Base-by-base conservation (phyloP, 2,888 invertebrate species). In the Microctonus brassicae region DNA sequence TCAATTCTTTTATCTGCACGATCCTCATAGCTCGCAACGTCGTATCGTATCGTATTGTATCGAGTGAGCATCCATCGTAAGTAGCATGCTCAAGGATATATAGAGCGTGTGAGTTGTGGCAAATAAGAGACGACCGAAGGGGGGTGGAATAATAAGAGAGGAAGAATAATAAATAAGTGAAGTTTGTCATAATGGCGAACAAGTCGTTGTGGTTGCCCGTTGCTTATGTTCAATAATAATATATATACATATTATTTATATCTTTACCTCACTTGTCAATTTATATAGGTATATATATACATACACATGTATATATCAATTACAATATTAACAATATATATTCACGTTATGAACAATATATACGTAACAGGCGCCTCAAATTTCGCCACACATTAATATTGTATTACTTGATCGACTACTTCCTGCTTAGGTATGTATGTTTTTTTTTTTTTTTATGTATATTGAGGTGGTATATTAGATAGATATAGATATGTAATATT, bases 61-160 rank as follows among this genome's bases (percentile, higher is more conserved):
- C 87, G 86, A 86, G 86, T 86, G 87, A 86, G 86, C 86, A 87
- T 86, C 86, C 84, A 85, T 86, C 86, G 85, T 86, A 84, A 84
- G 86, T 84, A 86, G 84, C 84, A 80, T 82, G 81, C 83, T 82
- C 76, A 73, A 69, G 57, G 55, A 72, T 72, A 73, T 69, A 73
- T 72, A 26, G 13, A 33, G 33, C 4, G 1, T n/a, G 17, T 39
- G 17, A n/a, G 7, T 47, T 1, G 17, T 17, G 17, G n/a, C 17
- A 52, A 69, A 55, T 58, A 63, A 61, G 52, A 64, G 36, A 74
- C 53, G 26, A 63, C 13, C 20, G 22, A 22, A 20, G 52, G 9
- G 52, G 5, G 17, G 42, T 6, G 7, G 33, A 5, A 36, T 36
- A 36, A 36, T 55, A 71, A n/a, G 26, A 6, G 13, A 29, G 39